Evolutionary conservation across 2,797 vertebrate genomes (phyloP).

Genomic region (Ispidina picta): DNA sequence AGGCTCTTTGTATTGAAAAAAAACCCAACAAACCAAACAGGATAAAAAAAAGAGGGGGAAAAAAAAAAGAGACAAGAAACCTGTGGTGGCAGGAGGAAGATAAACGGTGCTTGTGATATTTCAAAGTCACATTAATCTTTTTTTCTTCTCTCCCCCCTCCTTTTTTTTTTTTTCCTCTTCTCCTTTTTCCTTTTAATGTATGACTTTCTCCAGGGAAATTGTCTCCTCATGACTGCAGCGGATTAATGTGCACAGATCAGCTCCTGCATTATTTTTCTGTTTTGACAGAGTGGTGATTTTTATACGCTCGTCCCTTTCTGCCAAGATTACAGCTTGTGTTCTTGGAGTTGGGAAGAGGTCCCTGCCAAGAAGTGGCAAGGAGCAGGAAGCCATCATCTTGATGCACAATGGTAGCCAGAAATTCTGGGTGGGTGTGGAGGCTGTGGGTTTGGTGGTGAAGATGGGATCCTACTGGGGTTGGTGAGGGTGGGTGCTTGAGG

Average conservation of each 20-base stretch:
- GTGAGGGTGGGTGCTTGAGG: neutral
- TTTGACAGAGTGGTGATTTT: constrained; percentile 69
- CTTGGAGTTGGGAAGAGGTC: constrained; percentile 42
- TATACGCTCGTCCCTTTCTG: constrained; percentile 42
- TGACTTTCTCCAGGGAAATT: constrained; percentile 70
- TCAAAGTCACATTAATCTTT: constrained; percentile 72
- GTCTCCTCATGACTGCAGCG: constrained; percentile 59
- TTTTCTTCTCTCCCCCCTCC: neutral
- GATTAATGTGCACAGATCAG: constrained; percentile 70
- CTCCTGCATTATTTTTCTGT: constrained; percentile 69
- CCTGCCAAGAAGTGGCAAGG: constrained; percentile 27
- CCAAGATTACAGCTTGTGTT: constrained; percentile 54
- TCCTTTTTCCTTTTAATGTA: constrained; percentile 62
- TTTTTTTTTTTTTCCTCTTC: neutral
- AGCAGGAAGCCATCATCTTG: neutral
- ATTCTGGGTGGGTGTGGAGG: accelerated
- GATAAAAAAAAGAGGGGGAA: neutral
- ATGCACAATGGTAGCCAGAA: neutral
- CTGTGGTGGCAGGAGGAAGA: constrained; percentile 66
- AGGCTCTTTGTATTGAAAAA: constrained; percentile 18
- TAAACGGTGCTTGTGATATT: constrained; percentile 70
- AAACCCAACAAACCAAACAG: too few relatives aligned
- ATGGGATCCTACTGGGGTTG: neutral
- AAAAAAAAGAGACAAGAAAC: neutral
- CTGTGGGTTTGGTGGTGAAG: neutral